Conservation (phyloP, 2,888 invertebrate species). For the Caenorhabditis zanzibari region DNA sequence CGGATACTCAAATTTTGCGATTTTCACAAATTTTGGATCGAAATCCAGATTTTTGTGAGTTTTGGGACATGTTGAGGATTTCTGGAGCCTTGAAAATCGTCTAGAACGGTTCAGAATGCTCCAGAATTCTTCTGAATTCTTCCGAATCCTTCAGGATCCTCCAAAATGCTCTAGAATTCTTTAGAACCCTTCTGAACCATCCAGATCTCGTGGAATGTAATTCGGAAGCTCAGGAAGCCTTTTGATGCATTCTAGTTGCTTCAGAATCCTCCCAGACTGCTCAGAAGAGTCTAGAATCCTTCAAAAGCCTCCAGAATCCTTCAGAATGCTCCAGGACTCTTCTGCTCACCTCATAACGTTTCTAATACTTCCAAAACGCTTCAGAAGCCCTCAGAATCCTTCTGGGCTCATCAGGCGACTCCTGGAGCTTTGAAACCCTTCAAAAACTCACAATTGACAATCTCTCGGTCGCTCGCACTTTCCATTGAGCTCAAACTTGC, state of each 20-base stretch:
- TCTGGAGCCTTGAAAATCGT: background rate
- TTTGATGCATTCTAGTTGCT: background rate
- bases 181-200: background rate
- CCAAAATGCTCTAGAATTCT: too few relatives aligned
- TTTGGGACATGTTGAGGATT: too few relatives aligned
- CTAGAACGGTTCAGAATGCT: background rate
- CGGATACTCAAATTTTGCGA: too few relatives aligned
- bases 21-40: too few relatives aligned
- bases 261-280: background rate
- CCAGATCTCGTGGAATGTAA: too few relatives aligned
- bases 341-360: too few relatives aligned
- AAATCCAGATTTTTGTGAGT: too few relatives aligned
- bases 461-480: conserved; percentile 33
- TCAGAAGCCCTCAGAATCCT: background rate
- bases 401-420: background rate
- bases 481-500: conserved; percentile 64
- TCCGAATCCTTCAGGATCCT: too few relatives aligned
- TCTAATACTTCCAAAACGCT: background rate
- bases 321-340: background rate
- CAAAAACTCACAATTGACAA: conserved; percentile 45
- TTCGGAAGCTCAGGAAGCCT: background rate
- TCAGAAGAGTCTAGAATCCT: background rate
- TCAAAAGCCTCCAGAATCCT: background rate
- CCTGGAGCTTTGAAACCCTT: too few relatives aligned
- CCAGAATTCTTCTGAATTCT: background rate